These are phyloP conservation scores for Melanostigma gelatinosum DNA, from an alignment of 2,113 vertebrate genomes.

Conservation along the genomic window DNA sequence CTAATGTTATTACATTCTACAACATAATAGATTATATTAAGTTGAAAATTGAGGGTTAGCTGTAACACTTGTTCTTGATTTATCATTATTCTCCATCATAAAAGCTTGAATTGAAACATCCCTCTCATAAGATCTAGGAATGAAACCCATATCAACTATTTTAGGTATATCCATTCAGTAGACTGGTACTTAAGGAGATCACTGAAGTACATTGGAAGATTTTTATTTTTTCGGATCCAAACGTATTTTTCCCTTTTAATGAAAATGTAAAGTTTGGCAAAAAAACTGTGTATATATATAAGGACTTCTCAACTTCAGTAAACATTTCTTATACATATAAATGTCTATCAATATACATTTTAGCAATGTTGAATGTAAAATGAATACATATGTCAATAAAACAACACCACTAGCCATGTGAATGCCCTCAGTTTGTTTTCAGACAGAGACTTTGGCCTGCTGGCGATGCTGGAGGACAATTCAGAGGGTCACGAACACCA, in stretches of 20 bases:
- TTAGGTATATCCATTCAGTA: neutral
- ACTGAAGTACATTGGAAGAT: too few relatives aligned
- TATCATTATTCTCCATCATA: neutral
- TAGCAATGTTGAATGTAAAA: neutral
- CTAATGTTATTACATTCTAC: neutral
- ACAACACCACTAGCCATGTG: neutral
- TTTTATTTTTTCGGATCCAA: neutral
- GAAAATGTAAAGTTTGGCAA: neutral
- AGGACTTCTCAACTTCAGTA: neutral
- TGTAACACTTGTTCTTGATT: neutral
- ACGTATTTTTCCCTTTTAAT: neutral
- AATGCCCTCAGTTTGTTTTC: neutral
- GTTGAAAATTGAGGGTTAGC: neutral
- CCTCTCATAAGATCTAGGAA: neutral
- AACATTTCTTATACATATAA: neutral
- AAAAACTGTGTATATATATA: neutral
- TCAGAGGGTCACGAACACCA: neutral
- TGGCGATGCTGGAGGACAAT: neutral
- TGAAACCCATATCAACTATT: neutral
- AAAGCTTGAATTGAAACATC: constrained; percentile 4
- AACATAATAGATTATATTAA: neutral
- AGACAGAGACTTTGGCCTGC: neutral
- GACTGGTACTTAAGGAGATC: neutral
- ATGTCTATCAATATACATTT: neutral
- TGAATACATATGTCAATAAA: neutral